Base-by-base conservation (phyloP, 2,797 vertebrate species). In the Capromys pilorides region DNA sequence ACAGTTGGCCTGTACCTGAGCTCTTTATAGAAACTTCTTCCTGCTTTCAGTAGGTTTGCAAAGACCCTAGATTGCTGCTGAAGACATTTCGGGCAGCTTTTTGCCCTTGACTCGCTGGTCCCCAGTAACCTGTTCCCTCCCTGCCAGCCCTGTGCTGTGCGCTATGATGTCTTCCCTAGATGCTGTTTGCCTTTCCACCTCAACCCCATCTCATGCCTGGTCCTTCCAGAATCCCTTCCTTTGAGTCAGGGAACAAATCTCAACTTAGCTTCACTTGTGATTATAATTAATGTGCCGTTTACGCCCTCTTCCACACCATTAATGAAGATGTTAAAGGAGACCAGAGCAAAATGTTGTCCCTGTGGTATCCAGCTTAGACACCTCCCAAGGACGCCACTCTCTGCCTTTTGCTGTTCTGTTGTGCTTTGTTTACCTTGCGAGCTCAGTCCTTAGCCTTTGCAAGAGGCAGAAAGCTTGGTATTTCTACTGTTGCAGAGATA, bases 281-380 rank as follows among this genome's bases (percentile, higher is more conserved):
- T 91, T 84, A 89, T 95, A 97, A 97, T 97, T 96, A 91, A 61
- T 95, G 94, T 96, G 85, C 86, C 82, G 73, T 97, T 97, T 96
- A 93, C 87, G 97, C 92, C 89, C 62, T 93, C 86, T 93, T 97
- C 80, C 95, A 96, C 95, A 91, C 94, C 96, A 95, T 97, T 97
- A 98, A 97, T 97, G 97, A 98, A 97, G 97, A 97, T 94, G 94
- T 94, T 95, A 90, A 97, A 92, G 96, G 93, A 86, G 94, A 93
- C 82, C 93, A 97, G 86, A 84, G 94, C 94, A 62, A 96, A 97
- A 93, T 85, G 10, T 16, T 81, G 81, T 96, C 96, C 96, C 91
- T 2, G 33, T 93, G 90, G 97, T 93, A 91, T 82, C 95, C 93
- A 0, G 4, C 26, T 28, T 66, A 92, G 97, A 94, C 80, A 92